A percentile compares a stretch with the other conserved stretches of the same genome.
phyloP scores from a whole-genome alignment of 2,797 vertebrate species.

The Perdix hodgsoniae region DNA sequence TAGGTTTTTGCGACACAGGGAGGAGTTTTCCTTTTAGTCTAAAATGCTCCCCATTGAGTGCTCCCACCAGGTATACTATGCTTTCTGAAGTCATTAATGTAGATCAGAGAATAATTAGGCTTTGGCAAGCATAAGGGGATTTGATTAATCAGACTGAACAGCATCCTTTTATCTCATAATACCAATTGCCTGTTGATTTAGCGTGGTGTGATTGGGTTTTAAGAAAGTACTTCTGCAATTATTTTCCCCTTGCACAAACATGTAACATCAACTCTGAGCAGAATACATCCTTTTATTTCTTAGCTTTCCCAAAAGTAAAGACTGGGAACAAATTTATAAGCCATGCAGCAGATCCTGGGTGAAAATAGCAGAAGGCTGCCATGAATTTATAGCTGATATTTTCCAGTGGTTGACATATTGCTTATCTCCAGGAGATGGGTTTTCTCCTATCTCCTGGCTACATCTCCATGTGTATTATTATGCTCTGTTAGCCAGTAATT shows the following conservation, averaged over 20 bases:
- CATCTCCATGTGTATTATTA: not conserved
- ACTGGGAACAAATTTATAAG: not conserved
- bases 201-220: not conserved
- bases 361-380: not conserved
- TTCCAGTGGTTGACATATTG: not conserved
- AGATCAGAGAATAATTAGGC: slow-evolving; percentile 74
- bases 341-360: not conserved
- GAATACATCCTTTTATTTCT: not conserved
- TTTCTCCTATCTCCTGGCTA: not conserved
- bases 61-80: slow-evolving; percentile 66
- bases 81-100: slow-evolving; percentile 73
- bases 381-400: not conserved
- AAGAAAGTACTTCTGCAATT: not conserved
- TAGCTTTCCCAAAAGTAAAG: not conserved
- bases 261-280: not conserved
- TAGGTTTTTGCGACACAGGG: slow-evolving; percentile 48
- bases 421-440: not conserved
- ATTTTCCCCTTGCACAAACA: not conserved
- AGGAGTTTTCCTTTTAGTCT: slow-evolving; percentile 50
- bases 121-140: slow-evolving; percentile 61
- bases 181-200: slow-evolving; percentile 42
- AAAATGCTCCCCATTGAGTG: slow-evolving; percentile 22
- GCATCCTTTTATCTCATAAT: slow-evolving; percentile 55
- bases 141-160: slow-evolving; percentile 69
- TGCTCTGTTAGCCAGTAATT: not conserved